Base-by-base conservation (phyloP, 2,113 vertebrate genomes). In the Semnopithecus entellus region DNA sequence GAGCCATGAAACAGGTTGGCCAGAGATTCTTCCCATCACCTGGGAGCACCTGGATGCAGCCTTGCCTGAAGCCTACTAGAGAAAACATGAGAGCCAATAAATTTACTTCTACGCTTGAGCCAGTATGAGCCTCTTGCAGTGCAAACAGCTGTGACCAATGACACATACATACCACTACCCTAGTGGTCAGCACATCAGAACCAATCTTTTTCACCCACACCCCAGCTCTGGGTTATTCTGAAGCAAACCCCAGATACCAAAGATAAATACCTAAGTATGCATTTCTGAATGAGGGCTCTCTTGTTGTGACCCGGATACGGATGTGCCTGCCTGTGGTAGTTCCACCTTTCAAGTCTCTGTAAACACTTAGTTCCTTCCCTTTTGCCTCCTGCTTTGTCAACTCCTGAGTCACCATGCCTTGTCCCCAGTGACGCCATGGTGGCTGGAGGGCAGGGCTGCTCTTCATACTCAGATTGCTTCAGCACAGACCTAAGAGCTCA, bases 341-440 rank as follows among this genome's bases (percentile, higher is more conserved):
- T 85, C 72, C 5, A 17, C 35, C 16, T 91, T 76, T 52, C 23
- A 52, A 5, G 10, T 48, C 22, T 57, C 16, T 40, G 4, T 20
- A 23, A 87, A 75, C 7, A 50, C 27, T 12, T 9, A 1, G 43
- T 50, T 50, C 38, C 13, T 17, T 32, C 3, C 40, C 68, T 68
- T 32, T 25, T 57, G 4, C 3, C 7, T 72, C 25, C 16, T 72
- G 27, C 23, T 12, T 35, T 61, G 10, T 72, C 17, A 25, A 32
- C 23, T 50, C 50, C 20, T 3, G 70, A 18, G 32, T 52, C 61
- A 5, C 57, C 4, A 7, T 35, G 55, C 18, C 66, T 52, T 52
- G 10, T 84, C 61, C 38, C 55, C 45, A 80, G 0, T 55, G 20
- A 50, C 0, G 5, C 55, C 27, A 22, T 2, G 35, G 55, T 27